Conservation (phyloP, 2,113 vertebrate species). For the Ciconia stormi region DNA sequence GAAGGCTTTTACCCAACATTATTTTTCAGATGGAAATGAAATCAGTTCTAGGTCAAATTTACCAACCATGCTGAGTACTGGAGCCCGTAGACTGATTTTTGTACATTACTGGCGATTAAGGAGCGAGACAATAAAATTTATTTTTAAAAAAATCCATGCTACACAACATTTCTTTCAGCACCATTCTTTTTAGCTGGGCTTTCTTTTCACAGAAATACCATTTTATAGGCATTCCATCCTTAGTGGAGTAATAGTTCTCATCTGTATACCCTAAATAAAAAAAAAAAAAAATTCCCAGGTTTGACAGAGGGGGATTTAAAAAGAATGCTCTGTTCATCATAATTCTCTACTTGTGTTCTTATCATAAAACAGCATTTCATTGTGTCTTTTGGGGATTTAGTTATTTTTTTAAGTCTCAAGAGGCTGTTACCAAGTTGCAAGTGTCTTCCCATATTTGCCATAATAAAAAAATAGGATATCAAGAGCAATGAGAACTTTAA, state of each 20-base stretch:
- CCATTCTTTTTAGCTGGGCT: not conserved
- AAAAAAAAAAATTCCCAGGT: not conserved
- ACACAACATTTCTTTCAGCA: not conserved
- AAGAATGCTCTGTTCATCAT: not conserved
- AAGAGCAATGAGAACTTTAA: not conserved
- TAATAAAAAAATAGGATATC: not conserved
- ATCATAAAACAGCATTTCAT: not conserved
- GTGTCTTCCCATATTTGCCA: not conserved
- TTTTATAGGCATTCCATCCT: not conserved
- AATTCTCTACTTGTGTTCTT: not conserved
- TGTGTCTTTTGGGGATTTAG: not conserved
- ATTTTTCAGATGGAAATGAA: slow-evolving; percentile 14
- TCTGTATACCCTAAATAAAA: not conserved
- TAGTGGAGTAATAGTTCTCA: not conserved
- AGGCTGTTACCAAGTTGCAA: not conserved
- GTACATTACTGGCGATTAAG: slow-evolving; percentile 49
- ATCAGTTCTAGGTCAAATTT: not conserved
- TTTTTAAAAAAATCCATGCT: not conserved
- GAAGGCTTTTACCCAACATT: slow-evolving; percentile 4
- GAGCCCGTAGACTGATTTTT: slow-evolving; percentile 28
- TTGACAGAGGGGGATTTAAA: not conserved
- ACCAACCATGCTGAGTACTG: not conserved
- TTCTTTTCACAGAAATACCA: not conserved
- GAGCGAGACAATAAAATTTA: slow-evolving; percentile 10
- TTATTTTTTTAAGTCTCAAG: not conserved